Conservation (phyloP, 2,113 vertebrate genomes). For the Saiga tatarica region DNA sequence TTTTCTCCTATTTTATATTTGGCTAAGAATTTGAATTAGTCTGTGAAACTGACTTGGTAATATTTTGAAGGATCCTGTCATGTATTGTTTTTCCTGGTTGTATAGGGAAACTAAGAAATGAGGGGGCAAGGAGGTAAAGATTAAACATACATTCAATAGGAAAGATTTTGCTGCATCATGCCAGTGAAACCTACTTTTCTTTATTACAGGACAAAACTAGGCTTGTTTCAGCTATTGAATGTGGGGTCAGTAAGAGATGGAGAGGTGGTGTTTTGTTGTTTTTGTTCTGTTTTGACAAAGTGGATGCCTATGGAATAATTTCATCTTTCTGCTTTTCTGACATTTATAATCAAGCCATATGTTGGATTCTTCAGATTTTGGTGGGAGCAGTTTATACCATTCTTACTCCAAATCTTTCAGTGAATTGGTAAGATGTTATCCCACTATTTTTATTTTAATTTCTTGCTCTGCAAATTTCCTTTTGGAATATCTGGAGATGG, state of each 20-base stretch:
- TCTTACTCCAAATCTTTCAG: not conserved
- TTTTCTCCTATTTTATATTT: not conserved
- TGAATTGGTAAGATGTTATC: not conserved
- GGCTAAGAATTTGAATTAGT: not conserved
- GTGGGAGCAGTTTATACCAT: not conserved
- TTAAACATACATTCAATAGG: not conserved
- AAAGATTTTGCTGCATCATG: not conserved
- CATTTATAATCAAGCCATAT: not conserved
- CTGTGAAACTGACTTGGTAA: not conserved
- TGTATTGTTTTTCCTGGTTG: not conserved
- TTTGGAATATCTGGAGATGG: constrained; percentile 31
- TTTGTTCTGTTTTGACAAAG: not conserved
- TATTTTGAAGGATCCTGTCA: not conserved
- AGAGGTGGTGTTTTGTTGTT: not conserved
- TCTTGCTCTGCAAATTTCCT: constrained; percentile 22
- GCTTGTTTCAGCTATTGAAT: not conserved
- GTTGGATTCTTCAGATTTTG: not conserved
- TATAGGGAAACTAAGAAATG: not conserved
- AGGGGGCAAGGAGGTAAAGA: not conserved
- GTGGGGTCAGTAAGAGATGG: not conserved
- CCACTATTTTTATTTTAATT: constrained; percentile 41
- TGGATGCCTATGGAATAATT: not conserved
- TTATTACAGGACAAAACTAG: not conserved
- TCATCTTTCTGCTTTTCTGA: not conserved
- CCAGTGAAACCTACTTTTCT: not conserved